phyloP scores from a whole-genome alignment of 2,797 vertebrate genomes.

The Lepus townsendii region DNA sequence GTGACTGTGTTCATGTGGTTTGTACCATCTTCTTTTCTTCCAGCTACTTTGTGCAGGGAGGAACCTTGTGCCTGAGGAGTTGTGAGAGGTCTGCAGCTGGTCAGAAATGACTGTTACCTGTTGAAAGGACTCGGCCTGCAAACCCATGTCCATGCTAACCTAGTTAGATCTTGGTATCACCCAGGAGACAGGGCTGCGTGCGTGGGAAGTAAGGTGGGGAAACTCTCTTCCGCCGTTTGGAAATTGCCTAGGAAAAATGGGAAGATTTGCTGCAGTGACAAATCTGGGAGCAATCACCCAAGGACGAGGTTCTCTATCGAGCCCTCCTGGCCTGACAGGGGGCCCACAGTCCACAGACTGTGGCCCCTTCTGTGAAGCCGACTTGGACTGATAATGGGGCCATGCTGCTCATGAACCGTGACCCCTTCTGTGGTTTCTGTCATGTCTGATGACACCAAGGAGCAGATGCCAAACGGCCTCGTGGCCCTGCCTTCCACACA shows the following conservation, averaged over 20 bases:
- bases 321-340: rapidly evolving
- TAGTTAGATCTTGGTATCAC: neutral
- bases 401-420: too few relatives aligned
- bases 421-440: too few relatives aligned
- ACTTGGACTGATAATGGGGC: too few relatives aligned
- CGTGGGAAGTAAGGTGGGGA: neutral
- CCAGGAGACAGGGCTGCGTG: neutral
- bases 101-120: neutral
- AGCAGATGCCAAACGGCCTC: too few relatives aligned
- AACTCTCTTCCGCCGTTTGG: neutral
- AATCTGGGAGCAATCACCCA: neutral
- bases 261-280: neutral
- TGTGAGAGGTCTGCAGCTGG: rapidly evolving
- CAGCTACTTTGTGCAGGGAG: neutral
- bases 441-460: neutral
- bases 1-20: neutral
- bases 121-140: rapidly evolving
- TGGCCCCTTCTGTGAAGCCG: too few relatives aligned
- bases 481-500: rapidly evolving
- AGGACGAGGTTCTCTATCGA: rapidly evolving
- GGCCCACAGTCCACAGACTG: rapidly evolving
- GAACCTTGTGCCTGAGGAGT: neutral
- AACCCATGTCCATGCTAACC: rapidly evolving
- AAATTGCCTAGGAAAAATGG: neutral
- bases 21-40: neutral